Percentiles rank a stretch among this genome's conserved stretches.
Conservation (phyloP, 2,797 vertebrate genomes). For the Halcyon leucocephala region DNA sequence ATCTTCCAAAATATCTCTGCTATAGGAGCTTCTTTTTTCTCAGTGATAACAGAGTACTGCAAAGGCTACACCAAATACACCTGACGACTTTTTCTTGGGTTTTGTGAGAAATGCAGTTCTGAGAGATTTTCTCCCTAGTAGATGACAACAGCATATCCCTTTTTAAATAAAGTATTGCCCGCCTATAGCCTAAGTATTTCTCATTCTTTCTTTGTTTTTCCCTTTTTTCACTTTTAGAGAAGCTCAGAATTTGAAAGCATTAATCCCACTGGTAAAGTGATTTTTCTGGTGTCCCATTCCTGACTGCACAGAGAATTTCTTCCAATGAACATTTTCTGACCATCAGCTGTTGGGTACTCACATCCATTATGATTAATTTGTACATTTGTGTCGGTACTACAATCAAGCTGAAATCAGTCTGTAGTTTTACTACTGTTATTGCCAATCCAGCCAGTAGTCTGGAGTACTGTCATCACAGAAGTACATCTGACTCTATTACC, state of each 20-base stretch:
- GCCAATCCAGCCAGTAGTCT: not conserved
- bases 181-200: not conserved
- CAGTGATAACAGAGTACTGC: not conserved
- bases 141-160: not conserved
- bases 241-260: not conserved
- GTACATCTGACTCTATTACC: not conserved
- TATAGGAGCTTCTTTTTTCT: not conserved
- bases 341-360: not conserved
- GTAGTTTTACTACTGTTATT: not conserved
- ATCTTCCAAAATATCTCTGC: not conserved
- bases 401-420: not conserved
- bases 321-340: not conserved
- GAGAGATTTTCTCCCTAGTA: not conserved
- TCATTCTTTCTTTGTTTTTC: not conserved
- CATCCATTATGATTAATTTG: not conserved
- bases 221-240: not conserved
- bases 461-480: not conserved
- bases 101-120: not conserved
- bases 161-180: not conserved
- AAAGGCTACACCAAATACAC: not conserved
- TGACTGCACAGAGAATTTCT: not conserved
- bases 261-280: not conserved
- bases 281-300: not conserved
- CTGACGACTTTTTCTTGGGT: not conserved
- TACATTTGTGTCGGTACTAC: not conserved